Base-by-base conservation (phyloP, 1,140 invertebrate species). In the Propsilocerus akamusi region DNA sequence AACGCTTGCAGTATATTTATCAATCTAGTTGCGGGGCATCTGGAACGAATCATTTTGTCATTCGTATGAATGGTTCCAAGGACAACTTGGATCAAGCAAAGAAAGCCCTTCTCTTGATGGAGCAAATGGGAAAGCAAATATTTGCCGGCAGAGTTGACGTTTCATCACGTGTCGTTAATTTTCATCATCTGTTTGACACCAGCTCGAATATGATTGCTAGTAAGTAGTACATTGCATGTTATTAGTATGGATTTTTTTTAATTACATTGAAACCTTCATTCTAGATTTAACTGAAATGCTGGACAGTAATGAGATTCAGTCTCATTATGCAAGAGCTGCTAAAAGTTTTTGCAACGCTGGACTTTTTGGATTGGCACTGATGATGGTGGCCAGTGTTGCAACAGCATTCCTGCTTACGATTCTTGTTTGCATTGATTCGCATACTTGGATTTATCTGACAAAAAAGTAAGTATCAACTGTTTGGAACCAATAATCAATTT, bases 361-460 rank as follows among this genome's bases (percentile, higher is more conserved):
- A 51, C 56, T 87, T 65, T 76, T 72, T 53, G 83, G 86, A 24
- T 63, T 88, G 6, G 75, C 79, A 5, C 75, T 87, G 49, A 83
- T 90, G 77, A 70, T 90, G 54, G 61, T 81, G 8, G 83, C 84
- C 1, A 78, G 81, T 25, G 64, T 81, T 28, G 69, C 77, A 7
- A 78, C 82, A 50, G 83, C 84, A 49, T 71, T 89, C 37, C 71
- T 88, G 53, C 79, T 95, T 64, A 93, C 90, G 0, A 76, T 91
- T 26, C 75, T 95, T 10, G 90, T 95, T 26, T 88, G 90, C 74
- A 80, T 93, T 22, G 89, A 93, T 62, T 93, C 89, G n/a, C 89
- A 94, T 64, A 90, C 89, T 12, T 96, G 91, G 91, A 94, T 95
- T 57, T 93, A 94, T 61, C 86, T 94, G 55, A 82, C 84, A 63